Base-by-base conservation (phyloP, 2,113 vertebrate genomes). In the Pimephales promelas region DNA sequence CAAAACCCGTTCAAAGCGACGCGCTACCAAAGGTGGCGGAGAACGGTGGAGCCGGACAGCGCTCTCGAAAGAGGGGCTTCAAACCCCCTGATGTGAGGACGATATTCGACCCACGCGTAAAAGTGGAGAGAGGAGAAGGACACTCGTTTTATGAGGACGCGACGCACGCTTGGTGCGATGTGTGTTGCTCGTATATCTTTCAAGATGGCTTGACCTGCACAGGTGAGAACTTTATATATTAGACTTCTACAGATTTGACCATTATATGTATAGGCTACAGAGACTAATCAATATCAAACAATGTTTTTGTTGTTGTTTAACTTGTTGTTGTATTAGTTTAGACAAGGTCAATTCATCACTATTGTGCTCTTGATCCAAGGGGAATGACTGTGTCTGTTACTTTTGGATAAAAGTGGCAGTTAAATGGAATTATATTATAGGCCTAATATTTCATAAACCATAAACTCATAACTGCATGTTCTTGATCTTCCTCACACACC, bases 1-100 rank as follows among this genome's bases (percentile, higher is more conserved):
- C 74, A 24, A 66, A 47, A 2, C 31, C 40, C 3, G 62, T 68
- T 40, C 74, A 18, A 14, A 86, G 68, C 11, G 34, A 24, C 7
- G 75, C 62, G 5, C 47, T 43, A 34, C 75, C 80, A 10, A 76
- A 40, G 34, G 34, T 36, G 34, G 10, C 64, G 9, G 64, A 68
- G 4, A 68, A 68, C 64, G 8, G 64, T 11, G 56, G 3, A 10
- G n/a, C 56, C 0, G 64, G 64, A 68, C 64, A 68, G 64, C 64
- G 64, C 34, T 68, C 84, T 81, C 83, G 91, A 81, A 95, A 88
- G 87, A 93, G 83, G 34, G 87, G 92, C 0, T 94, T 91, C 88
- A 91, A 90, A 74, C 89, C 94, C 28, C 94, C 94, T 0, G 93
- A 95, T 10, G 94, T 95, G 24, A 93, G 94, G 85, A 95, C 94